Percentiles rank a stretch among this genome's conserved stretches.
These are phyloP conservation scores for Spilarctia lutea DNA, from an alignment of 2,888 invertebrate species.

Conservation along the genomic window DNA sequence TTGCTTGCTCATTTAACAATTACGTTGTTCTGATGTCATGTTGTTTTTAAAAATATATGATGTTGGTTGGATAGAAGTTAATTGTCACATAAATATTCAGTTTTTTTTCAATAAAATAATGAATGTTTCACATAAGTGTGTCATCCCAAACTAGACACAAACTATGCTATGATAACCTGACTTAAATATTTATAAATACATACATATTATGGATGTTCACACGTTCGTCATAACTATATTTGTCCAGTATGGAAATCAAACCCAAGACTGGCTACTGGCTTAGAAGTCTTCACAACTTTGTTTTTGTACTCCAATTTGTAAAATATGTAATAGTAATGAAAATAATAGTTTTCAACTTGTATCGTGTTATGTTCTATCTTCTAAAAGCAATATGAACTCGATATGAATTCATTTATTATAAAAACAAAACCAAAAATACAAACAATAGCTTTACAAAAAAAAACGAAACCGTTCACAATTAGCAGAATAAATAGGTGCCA, in stretches of 20 bases:
- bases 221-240: too few species aligned
- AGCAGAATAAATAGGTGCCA: slow-evolving; percentile 16
- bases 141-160: background rate
- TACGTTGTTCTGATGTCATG: background rate
- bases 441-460: background rate
- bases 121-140: too few species aligned
- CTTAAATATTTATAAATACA: background rate
- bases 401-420: background rate
- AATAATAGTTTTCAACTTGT: too few species aligned
- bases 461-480: slow-evolving; percentile 14
- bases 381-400: background rate
- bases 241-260: too few species aligned
- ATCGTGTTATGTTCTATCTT: too few species aligned
- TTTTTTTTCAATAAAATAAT: too few species aligned
- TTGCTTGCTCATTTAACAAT: background rate
- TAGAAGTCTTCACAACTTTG: too few species aligned
- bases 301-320: too few species aligned
- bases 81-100: too few species aligned
- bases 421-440: slow-evolving; percentile 2
- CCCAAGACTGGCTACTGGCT: too few species aligned
- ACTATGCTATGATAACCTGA: background rate
- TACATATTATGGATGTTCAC: background rate
- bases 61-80: background rate
- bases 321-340: too few species aligned
- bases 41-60: background rate